Percentiles rank a stretch among this genome's conserved stretches.
These are phyloP conservation scores for Caenorhabditis elegans DNA, from an alignment of 1,140 invertebrate species.

Conservation along the genomic window DNA sequence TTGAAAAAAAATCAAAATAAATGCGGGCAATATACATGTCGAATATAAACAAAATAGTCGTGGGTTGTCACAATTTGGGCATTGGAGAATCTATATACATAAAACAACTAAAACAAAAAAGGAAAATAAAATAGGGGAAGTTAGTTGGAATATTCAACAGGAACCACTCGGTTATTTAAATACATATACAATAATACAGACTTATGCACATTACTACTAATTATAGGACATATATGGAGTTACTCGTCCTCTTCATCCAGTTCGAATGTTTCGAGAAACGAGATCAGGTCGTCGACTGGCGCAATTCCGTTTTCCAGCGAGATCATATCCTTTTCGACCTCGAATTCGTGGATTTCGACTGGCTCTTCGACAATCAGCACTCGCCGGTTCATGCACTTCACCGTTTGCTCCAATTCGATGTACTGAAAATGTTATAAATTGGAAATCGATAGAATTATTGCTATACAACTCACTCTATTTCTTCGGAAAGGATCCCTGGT, in stretches of 20 bases:
- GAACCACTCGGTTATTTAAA: not conserved
- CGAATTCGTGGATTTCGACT: not conserved
- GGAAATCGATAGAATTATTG: too few species aligned
- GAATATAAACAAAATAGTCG: slow-evolving; percentile 21
- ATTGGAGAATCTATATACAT: too few species aligned
- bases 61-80: too few species aligned
- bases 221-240: not conserved
- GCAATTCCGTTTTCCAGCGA: not conserved
- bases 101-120: not conserved
- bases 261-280: not conserved
- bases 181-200: slow-evolving; percentile 2
- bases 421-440: not conserved
- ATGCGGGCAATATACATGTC: slow-evolving; percentile 21
- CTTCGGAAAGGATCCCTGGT: not conserved
- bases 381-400: not conserved
- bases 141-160: slow-evolving; percentile 19
- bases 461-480: not conserved
- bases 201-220: not conserved
- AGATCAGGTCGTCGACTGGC: not conserved
- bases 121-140: not conserved
- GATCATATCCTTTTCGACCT: not conserved
- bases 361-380: not conserved
- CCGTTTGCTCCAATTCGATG: slow-evolving; percentile 11
- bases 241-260: not conserved
- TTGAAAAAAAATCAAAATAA: too few species aligned